Evolutionary conservation across 2,113 vertebrate genomes (phyloP).

Genomic region (Epinephelus moara): DNA sequence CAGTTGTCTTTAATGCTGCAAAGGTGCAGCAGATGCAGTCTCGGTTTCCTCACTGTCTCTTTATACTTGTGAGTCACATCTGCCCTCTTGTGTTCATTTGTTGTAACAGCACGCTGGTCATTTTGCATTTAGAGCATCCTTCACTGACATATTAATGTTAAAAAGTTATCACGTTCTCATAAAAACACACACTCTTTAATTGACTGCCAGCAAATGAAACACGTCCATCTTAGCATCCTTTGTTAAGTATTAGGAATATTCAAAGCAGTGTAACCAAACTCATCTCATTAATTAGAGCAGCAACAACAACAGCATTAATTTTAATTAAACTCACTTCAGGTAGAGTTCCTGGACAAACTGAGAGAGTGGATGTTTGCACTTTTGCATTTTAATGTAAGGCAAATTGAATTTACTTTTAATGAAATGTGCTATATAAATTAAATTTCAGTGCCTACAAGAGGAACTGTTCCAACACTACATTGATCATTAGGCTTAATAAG

Average conservation of each 20-base stretch:
- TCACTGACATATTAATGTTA: background rate
- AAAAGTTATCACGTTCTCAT: background rate
- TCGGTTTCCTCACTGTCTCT: background rate
- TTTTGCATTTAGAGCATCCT: background rate
- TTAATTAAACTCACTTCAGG: background rate
- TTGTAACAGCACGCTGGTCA: background rate
- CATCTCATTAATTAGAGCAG: background rate
- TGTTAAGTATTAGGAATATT: background rate
- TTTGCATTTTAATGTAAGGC: background rate
- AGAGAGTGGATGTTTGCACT: background rate
- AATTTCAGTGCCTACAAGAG: rapidly evolving
- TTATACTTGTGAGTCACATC: constrained; percentile 27
- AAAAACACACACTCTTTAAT: background rate
- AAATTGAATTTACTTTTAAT: background rate
- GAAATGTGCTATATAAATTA: background rate
- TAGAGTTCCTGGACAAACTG: background rate
- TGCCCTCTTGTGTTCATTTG: constrained; percentile 70
- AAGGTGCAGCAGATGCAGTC: background rate
- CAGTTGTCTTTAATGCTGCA: background rate
- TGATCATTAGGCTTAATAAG: background rate
- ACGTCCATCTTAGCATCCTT: background rate
- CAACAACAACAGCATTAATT: background rate
- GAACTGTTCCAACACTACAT: background rate
- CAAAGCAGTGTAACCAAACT: background rate
- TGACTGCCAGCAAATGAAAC: background rate